These are phyloP conservation scores for Cyrtodaria siliqua DNA, from an alignment of 2,888 invertebrate genomes.

Conservation along the genomic window DNA sequence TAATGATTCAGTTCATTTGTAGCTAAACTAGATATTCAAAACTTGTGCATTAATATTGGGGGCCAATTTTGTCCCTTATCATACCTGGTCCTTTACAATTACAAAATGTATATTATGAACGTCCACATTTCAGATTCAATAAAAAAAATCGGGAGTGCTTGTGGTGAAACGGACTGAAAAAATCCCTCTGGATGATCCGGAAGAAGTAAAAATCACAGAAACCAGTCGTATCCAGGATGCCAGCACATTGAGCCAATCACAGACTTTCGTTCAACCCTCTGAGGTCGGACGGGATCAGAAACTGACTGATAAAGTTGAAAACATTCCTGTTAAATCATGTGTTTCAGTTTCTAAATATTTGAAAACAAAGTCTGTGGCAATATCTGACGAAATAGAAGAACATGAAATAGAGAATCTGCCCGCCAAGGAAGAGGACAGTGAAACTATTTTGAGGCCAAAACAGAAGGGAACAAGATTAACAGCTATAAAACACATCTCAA, in stretches of 20 bases:
- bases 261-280: constrained; percentile 13
- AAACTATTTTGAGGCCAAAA: constrained; percentile 16
- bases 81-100: too few relatives aligned
- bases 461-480: constrained; percentile 43
- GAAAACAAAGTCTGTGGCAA: constrained; percentile 50
- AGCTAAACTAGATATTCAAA: too few relatives aligned
- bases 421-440: constrained; percentile 11
- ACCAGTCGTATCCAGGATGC: constrained; percentile 31
- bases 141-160: constrained; percentile 56
- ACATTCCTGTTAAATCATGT: constrained; percentile 7
- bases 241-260: constrained; percentile 38
- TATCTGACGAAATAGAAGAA: constrained; percentile 50
- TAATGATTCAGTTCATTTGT: too few relatives aligned
- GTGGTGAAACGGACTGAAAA: constrained; percentile 55
- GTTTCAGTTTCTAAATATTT: constrained; percentile 25
- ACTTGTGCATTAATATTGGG: too few relatives aligned
- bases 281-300: constrained; percentile 13
- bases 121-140: constrained; percentile 38
- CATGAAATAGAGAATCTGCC: constrained; percentile 28
- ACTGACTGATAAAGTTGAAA: constrained; percentile 27
- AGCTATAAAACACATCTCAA: constrained; percentile 47
- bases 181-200: constrained; percentile 43
- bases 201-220: constrained; percentile 51
- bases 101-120: too few relatives aligned
- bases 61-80: too few relatives aligned